phyloP scores from a whole-genome alignment of 2,888 invertebrate species.

The Galeruca laticollis region DNA sequence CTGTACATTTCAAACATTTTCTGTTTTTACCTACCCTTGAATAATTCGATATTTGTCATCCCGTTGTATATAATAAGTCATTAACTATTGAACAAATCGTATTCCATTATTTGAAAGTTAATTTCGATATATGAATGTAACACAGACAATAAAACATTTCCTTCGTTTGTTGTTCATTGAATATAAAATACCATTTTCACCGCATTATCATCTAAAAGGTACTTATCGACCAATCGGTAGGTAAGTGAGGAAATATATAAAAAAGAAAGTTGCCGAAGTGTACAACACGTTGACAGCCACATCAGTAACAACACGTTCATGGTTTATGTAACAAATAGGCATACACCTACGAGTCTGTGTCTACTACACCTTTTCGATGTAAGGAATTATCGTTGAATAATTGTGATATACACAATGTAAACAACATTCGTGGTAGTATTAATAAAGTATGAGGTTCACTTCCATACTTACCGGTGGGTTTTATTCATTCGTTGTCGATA shows the following conservation, averaged over 20 bases:
- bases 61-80: too few relatives aligned
- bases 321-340: conserved; percentile 49
- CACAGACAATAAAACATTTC: neutral
- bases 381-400: conserved; percentile 47
- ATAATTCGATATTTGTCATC: too few relatives aligned
- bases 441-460: neutral
- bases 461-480: neutral
- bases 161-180: neutral
- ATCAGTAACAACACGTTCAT: conserved; percentile 40
- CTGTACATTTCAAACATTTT: too few relatives aligned
- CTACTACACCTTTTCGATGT: conserved; percentile 47
- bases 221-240: neutral
- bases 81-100: too few relatives aligned
- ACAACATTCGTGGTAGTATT: conserved; percentile 15
- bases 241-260: conserved; percentile 2
- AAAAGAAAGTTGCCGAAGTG: conserved; percentile 29
- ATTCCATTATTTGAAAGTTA: too few relatives aligned
- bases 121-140: too few relatives aligned
- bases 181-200: neutral
- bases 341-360: conserved; percentile 42
- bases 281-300: conserved; percentile 16
- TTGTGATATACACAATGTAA: conserved; percentile 39
- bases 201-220: neutral
- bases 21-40: too few relatives aligned
- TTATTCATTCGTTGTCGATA: neutral